These are phyloP conservation scores for Rhinoderma darwinii DNA, from an alignment of 2,113 vertebrate genomes.

Conservation along the genomic window DNA sequence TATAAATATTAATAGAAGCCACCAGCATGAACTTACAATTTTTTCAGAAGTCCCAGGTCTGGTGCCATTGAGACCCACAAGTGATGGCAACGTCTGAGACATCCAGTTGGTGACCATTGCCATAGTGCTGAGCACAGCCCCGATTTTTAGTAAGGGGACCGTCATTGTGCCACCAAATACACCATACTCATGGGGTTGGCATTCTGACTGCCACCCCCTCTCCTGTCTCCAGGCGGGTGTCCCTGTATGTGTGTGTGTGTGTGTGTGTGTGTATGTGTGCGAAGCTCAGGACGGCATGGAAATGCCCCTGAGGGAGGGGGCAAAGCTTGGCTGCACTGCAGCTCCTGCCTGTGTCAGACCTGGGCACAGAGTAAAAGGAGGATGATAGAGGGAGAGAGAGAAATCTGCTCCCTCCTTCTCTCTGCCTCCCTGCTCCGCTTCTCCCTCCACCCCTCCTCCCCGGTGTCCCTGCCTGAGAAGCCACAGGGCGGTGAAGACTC, in stretches of 20 bases:
- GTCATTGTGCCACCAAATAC: constrained; percentile 75
- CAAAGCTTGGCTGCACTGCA: constrained; percentile 43
- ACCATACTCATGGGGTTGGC: constrained; percentile 61
- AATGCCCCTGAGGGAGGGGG: constrained; percentile 4
- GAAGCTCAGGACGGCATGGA: constrained; percentile 21
- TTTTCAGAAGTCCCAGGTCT: constrained; percentile 87
- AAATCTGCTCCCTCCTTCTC: constrained; percentile 66
- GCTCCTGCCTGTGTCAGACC: constrained; percentile 64
- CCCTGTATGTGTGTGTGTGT: constrained; percentile 5
- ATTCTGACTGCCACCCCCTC: constrained; percentile 65
- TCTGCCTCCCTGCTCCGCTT: constrained; percentile 47
- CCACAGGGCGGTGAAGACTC: constrained; percentile 27
- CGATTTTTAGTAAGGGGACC: constrained; percentile 87
- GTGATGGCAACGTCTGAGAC: constrained; percentile 88
- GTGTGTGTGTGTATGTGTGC: neutral
- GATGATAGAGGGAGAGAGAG: constrained; percentile 53
- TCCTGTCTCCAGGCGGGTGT: constrained; percentile 17
- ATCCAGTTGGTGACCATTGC: constrained; percentile 94
- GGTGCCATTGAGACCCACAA: constrained; percentile 89
- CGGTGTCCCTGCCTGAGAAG: constrained; percentile 33
- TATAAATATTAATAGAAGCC: neutral
- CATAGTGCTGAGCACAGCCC: constrained; percentile 91
- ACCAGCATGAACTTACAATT: constrained; percentile 77
- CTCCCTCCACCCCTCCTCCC: constrained; percentile 63
- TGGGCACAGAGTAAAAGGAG: constrained; percentile 57